Evolutionary conservation across 2,888 invertebrate genomes (phyloP), one percentile per base, ranked within the genome.

Genomic region (Bibio marci): DNA sequence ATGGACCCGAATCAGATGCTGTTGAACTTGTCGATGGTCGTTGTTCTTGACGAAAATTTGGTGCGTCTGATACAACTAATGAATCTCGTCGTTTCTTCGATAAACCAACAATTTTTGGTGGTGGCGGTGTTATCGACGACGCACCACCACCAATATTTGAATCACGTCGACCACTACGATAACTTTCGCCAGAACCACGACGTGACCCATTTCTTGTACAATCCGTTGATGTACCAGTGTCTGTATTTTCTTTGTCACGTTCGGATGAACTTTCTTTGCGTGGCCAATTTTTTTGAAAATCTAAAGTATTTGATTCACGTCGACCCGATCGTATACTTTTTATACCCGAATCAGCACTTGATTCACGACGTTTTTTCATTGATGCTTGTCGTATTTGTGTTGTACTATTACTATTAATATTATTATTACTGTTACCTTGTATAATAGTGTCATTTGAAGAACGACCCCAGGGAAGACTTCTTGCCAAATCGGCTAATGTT

Each of bases 261-360:
- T 54, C 57, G 4, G 53, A 51, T n/a, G 69, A 69, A 27, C 68
- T 69, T n/a, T 74, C 73, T 44, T 79, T 75, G 42, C 76, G 66
- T 37, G 77, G 67, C 78, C 79, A 82, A 17, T 75, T 62, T 43
- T 70, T 74, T 1, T 78, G 73, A 42, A 83, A 72, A 50, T 86
- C 85, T 10, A 76, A 69, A 14, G 67, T 73, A 57, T 76, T 76
- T 12, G 82, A 82, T 49, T 82, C 81, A 10, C 80, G 68, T 12
- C 82, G 69, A 4, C 5, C 8, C 3, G 80, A 79, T 39, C 75
- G 71, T 55, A 75, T 74, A 19, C 80, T 79, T 53, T 81, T 76
- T 46, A 85, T 79, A 36, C 85, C 83, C 0, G 85, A 81, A 58
- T 87, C 87, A 34, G 83, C 86, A 42, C 85, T 86, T 18, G 86